phyloP scores from a whole-genome alignment of 2,113 vertebrate species.

The Pelodiscus sinensis region DNA sequence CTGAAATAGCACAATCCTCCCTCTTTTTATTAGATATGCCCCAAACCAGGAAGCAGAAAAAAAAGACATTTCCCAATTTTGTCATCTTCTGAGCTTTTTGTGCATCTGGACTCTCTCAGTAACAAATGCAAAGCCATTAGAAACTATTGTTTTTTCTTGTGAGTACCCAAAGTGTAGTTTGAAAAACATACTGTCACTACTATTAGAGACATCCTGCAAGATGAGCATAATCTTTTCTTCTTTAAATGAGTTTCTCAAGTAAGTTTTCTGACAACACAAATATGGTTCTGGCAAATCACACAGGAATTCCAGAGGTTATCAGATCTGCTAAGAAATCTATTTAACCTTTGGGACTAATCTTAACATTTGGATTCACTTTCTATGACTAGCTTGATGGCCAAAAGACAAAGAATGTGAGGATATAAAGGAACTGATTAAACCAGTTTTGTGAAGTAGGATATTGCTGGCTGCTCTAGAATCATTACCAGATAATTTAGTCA shows the following conservation, averaged over 20 bases:
- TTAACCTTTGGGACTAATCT: not conserved
- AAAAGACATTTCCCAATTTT: not conserved
- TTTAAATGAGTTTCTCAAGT: slow-evolving; percentile 37
- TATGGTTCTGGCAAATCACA: not conserved
- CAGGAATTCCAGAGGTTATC: not conserved
- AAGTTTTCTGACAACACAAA: slow-evolving; percentile 1
- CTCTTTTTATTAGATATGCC: not conserved
- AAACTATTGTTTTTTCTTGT: not conserved
- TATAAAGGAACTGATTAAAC: not conserved
- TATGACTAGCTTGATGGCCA: not conserved
- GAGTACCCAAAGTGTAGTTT: not conserved
- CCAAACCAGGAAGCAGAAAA: not conserved
- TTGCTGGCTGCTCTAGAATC: not conserved
- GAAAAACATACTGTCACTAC: not conserved
- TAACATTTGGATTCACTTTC: not conserved
- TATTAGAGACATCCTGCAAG: slow-evolving; percentile 42
- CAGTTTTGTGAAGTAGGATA: not conserved
- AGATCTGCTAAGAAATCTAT: not conserved
- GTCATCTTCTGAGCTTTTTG: not conserved
- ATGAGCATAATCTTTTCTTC: slow-evolving; percentile 28
- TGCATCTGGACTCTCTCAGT: not conserved
- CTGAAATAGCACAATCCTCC: not conserved
- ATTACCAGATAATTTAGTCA: not conserved
- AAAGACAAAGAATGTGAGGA: not conserved
- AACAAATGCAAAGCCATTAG: not conserved